Conservation (phyloP, 2,113 vertebrate genomes). For the Ia io region DNA sequence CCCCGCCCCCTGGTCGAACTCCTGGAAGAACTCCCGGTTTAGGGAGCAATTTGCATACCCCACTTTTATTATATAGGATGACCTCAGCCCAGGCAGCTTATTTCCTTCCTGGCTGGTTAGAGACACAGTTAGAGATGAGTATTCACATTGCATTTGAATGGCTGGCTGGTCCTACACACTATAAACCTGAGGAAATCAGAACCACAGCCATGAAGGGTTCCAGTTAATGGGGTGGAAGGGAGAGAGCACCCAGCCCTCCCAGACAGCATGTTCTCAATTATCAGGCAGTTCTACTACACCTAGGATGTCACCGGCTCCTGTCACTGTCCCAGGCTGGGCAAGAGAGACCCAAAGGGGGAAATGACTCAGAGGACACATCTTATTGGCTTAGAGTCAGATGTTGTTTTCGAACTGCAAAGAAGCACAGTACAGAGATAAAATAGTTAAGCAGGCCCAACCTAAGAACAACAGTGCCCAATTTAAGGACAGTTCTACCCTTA, state of each 20-base stretch:
- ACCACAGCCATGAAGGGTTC: neutral
- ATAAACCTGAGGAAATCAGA: conserved; percentile 20
- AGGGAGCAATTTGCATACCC: no score
- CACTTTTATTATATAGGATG: neutral
- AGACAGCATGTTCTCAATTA: neutral
- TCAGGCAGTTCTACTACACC: neutral
- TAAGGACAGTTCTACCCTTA: neutral
- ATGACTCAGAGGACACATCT: conserved; percentile 17
- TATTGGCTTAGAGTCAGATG: neutral
- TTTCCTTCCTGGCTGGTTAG: neutral
- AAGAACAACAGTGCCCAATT: neutral
- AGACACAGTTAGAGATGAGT: neutral
- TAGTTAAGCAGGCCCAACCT: neutral
- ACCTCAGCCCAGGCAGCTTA: neutral
- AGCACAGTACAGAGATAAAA: conserved; percentile 32
- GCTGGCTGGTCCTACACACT: neutral
- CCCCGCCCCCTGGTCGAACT: no score
- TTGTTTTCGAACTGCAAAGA: neutral
- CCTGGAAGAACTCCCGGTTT: no score
- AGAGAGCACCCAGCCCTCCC: neutral
- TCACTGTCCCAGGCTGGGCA: neutral
- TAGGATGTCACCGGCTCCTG: neutral
- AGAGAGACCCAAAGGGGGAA: neutral
- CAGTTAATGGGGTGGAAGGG: neutral
- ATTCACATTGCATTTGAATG: neutral